A percentile compares a stretch with the other conserved stretches of the same genome.
phyloP scores from a whole-genome alignment of 2,113 vertebrate species.

The Papio anubis region DNA sequence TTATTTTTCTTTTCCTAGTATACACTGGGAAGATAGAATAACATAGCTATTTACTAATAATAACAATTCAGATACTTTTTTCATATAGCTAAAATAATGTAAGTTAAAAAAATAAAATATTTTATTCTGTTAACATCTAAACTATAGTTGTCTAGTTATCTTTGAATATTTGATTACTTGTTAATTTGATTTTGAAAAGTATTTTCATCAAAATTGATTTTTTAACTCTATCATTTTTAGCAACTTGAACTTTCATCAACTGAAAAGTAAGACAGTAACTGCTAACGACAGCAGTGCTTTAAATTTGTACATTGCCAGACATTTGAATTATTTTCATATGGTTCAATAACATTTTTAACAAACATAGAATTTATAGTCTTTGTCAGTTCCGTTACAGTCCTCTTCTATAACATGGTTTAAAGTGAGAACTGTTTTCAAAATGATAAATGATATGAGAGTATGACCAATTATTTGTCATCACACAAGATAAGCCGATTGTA shows the following conservation, averaged over 20 bases:
- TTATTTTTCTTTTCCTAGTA: neutral
- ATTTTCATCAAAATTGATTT: neutral
- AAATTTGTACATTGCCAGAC: neutral
- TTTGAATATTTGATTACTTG: neutral
- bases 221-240: neutral
- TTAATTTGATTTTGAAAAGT: conserved; percentile 1
- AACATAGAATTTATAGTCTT: neutral
- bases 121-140: neutral
- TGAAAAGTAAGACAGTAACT: neutral
- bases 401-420: conserved; percentile 13
- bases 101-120: neutral
- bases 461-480: conserved; percentile 60
- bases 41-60: neutral
- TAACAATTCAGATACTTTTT: neutral
- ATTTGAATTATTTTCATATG: conserved; percentile 3
- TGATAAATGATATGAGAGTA: neutral
- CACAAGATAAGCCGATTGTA: conserved; percentile 13
- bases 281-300: neutral
- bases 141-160: neutral
- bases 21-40: neutral
- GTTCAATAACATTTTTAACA: neutral
- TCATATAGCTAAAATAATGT: neutral
- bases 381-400: neutral
- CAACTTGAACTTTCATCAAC: neutral
- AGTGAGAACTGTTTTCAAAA: conserved; percentile 39